These are phyloP conservation scores for Sinosuthora webbiana DNA, from an alignment of 2,113 vertebrate genomes.

Conservation along the genomic window DNA sequence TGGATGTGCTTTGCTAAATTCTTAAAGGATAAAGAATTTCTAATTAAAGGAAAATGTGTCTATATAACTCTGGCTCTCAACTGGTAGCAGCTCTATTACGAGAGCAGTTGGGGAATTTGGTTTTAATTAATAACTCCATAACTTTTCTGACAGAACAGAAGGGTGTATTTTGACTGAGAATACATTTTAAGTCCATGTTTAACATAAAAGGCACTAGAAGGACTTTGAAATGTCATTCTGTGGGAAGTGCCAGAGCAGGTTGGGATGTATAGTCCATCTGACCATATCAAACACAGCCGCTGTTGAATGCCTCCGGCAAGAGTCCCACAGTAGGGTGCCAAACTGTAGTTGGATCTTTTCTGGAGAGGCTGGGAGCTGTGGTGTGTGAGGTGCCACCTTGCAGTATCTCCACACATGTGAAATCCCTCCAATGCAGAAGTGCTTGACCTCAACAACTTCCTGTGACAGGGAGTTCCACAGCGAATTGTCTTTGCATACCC, in stretches of 20 bases:
- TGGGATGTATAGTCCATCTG: not conserved
- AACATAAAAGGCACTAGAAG: accelerated
- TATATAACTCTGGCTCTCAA: not conserved
- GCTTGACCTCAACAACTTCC: conserved; percentile 60
- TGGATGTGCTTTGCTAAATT: not conserved
- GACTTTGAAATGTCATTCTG: not conserved
- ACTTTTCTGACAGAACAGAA: not conserved
- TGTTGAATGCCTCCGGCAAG: accelerated
- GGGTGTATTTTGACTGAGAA: not conserved
- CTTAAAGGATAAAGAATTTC: not conserved
- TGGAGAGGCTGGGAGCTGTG: not conserved
- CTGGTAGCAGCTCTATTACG: not conserved
- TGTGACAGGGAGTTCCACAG: conserved; percentile 11
- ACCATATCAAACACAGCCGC: not conserved
- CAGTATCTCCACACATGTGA: not conserved
- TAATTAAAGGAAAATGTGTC: not conserved
- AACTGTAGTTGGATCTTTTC: not conserved
- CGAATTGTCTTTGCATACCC: conserved; percentile 3
- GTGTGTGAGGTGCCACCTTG: not conserved
- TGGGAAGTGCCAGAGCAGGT: not conserved
- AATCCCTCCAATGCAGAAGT: conserved; percentile 37
- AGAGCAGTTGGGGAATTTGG: not conserved
- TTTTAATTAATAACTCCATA: not conserved
- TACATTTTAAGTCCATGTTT: not conserved
- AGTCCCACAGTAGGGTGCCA: not conserved